Evolutionary conservation across 2,797 vertebrate species (phyloP).

Genomic region (Enteromius viviparus): DNA sequence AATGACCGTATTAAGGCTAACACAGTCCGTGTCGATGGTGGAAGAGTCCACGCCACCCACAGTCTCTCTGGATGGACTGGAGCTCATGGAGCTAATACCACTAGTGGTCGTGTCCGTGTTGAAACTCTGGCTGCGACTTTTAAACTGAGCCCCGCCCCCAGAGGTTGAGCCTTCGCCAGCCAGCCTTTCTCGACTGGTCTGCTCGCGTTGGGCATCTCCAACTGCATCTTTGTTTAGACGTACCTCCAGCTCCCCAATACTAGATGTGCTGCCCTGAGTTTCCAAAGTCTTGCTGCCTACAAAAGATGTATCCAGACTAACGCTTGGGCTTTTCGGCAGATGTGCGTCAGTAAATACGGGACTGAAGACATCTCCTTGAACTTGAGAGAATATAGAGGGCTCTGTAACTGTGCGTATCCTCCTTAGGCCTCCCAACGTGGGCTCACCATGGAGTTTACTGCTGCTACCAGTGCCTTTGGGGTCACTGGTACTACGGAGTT

Average conservation of each 20-base stretch:
- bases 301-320: slow-evolving; percentile 93
- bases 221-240: slow-evolving; percentile 78
- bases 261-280: slow-evolving; percentile 77
- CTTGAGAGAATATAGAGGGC: slow-evolving; percentile 83
- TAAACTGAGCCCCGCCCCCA: slow-evolving; percentile 86
- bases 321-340: slow-evolving; percentile 89
- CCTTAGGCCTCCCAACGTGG: slow-evolving; percentile 80
- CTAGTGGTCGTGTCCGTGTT: slow-evolving; percentile 99
- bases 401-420: slow-evolving; percentile 93
- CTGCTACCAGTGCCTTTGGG: slow-evolving; percentile 78
- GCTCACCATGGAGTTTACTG: slow-evolving; percentile 76
- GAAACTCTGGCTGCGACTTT: slow-evolving; percentile 98
- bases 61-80: slow-evolving; percentile 95
- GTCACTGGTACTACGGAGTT: slow-evolving; percentile 92
- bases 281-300: slow-evolving; percentile 82
- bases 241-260: slow-evolving; percentile 77
- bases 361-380: slow-evolving; percentile 86
- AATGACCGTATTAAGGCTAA: slow-evolving; percentile 96
- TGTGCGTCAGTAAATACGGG: slow-evolving; percentile 80
- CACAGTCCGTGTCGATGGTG: slow-evolving; percentile 90
- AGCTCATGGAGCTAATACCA: slow-evolving; percentile 99
- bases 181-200: slow-evolving; percentile 89
- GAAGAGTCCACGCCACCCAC: slow-evolving; percentile 84
- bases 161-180: slow-evolving; percentile 84
- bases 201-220: slow-evolving; percentile 81